These are phyloP conservation scores for Pangasianodon gigas DNA, from an alignment of 2,113 vertebrate genomes.

Conservation along the genomic window DNA sequence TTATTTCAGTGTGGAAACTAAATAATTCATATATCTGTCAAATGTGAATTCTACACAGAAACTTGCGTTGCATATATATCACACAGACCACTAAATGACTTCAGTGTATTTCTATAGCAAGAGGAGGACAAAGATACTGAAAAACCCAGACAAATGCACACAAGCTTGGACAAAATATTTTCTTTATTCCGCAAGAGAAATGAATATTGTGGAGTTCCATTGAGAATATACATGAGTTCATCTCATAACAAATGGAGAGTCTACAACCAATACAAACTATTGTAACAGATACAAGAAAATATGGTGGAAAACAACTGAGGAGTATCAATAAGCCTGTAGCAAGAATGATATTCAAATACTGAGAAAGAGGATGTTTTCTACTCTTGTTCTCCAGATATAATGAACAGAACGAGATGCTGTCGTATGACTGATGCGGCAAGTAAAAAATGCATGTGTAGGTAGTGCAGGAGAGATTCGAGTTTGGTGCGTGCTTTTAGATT, in stretches of 20 bases:
- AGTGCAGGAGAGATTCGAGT: not conserved
- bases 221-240: conserved; percentile 68
- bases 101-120: not conserved
- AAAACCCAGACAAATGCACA: not conserved
- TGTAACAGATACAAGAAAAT: conserved; percentile 68
- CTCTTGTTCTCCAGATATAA: conserved; percentile 5
- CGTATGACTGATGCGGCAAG: not conserved
- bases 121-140: not conserved
- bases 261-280: conserved; percentile 72
- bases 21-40: conserved; percentile 18
- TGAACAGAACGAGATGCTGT: conserved; percentile 23
- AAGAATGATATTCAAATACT: conserved; percentile 59
- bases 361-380: conserved; percentile 62
- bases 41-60: not conserved
- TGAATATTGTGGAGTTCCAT: conserved; percentile 68
- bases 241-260: conserved; percentile 69
- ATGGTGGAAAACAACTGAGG: conserved; percentile 62
- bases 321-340: conserved; percentile 62
- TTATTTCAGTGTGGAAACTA: not conserved
- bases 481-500: not conserved
- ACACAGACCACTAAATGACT: not conserved
- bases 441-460: not conserved
- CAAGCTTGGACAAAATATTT: conserved; percentile 73
- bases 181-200: conserved; percentile 74
- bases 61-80: not conserved